Conservation (phyloP, 2,113 vertebrate species). For the Bettongia penicillata region DNA sequence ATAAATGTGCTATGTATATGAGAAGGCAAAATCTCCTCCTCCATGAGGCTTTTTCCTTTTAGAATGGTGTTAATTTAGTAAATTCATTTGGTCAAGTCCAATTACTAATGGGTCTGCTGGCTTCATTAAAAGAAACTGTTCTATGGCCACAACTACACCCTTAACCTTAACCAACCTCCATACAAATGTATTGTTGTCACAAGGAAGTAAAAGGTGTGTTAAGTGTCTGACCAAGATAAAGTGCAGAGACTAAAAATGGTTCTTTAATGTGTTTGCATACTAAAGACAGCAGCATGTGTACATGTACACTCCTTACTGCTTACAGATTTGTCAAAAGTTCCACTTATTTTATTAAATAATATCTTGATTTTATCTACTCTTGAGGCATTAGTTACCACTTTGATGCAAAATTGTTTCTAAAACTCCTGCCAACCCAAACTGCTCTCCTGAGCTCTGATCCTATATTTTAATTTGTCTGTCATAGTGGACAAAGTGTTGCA, state of each 20-base stretch:
- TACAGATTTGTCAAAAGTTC: neutral
- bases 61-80: constrained; percentile 11
- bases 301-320: neutral
- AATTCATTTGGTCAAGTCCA: neutral
- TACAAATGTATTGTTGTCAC: neutral
- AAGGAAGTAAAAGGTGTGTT: too few species aligned
- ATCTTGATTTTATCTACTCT: neutral
- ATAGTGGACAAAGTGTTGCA: neutral
- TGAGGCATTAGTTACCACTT: too few species aligned
- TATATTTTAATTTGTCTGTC: neutral
- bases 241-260: too few species aligned
- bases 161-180: neutral
- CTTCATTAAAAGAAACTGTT: neutral
- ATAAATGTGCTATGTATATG: neutral
- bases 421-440: too few species aligned
- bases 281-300: too few species aligned
- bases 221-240: too few species aligned
- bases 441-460: too few species aligned
- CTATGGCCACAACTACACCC: neutral
- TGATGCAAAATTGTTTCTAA: too few species aligned
- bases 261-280: too few species aligned
- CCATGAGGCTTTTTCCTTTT: neutral
- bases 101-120: neutral
- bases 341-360: neutral
- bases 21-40: constrained; percentile 1